A percentile compares a stretch with the other conserved stretches of the same genome.
Evolutionary conservation across 2,797 vertebrate genomes (phyloP).

Genomic region (Varecia variegata): DNA sequence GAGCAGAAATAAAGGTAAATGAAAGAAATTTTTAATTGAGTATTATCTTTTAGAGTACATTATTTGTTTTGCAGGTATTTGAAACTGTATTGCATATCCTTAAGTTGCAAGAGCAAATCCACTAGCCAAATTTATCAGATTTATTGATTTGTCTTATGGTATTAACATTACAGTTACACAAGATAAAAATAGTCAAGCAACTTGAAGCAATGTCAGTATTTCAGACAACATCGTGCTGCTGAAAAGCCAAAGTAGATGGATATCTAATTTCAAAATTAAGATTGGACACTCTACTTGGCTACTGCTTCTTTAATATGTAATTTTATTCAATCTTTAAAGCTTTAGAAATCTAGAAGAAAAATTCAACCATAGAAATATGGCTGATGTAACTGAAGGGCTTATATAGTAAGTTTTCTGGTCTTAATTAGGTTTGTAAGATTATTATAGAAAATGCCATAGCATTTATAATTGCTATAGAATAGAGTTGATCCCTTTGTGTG

Average conservation of each 20-base stretch:
- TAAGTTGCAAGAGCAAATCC: background rate
- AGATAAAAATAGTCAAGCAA: background rate
- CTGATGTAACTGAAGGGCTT: background rate
- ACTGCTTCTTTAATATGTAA: background rate
- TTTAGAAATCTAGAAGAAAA: slow-evolving; percentile 17
- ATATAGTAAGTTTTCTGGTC: background rate
- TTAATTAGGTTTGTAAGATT: slow-evolving; percentile 19
- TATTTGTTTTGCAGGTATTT: slow-evolving; percentile 2
- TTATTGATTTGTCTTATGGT: background rate
- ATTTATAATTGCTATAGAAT: background rate
- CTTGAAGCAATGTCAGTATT: background rate
- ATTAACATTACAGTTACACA: background rate
- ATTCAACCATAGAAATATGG: background rate
- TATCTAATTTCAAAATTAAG: slow-evolving; percentile 16
- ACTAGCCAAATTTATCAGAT: background rate
- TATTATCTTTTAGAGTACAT: background rate
- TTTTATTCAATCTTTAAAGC: slow-evolving; percentile 1
- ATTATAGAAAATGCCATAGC: background rate
- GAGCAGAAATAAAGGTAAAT: slow-evolving; percentile 96
- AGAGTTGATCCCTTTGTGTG: background rate
- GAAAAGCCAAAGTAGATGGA: background rate
- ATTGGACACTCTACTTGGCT: background rate
- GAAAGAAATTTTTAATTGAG: background rate
- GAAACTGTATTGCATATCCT: background rate
- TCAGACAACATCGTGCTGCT: background rate